A percentile compares a stretch with the other conserved stretches of the same genome.
Conservation (phyloP, 2,888 invertebrate genomes). For the Zootermopsis nevadensis region DNA sequence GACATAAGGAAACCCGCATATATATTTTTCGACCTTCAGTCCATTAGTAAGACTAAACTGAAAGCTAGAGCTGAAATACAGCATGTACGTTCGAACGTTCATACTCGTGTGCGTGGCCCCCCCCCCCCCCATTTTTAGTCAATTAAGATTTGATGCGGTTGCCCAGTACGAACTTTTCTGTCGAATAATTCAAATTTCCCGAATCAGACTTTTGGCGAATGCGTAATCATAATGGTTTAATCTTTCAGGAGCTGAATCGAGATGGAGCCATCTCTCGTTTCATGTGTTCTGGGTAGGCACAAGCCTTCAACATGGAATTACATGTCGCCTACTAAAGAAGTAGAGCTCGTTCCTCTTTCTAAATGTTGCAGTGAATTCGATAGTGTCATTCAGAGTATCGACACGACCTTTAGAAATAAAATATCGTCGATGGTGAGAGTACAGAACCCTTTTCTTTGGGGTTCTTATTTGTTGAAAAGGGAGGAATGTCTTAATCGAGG, state of each 20-base stretch:
- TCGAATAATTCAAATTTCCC: too few species aligned
- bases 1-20: too few species aligned
- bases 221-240: too few species aligned
- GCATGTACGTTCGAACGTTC: too few species aligned
- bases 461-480: neutral
- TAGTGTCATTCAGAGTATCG: neutral
- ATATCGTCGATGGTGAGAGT: neutral
- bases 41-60: too few species aligned
- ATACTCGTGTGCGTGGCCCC: too few species aligned
- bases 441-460: slow-evolving; percentile 15
- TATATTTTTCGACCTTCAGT: too few species aligned
- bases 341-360: neutral
- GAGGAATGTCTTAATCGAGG: neutral
- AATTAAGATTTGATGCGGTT: too few species aligned
- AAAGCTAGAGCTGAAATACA: too few species aligned
- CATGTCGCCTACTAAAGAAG: neutral
- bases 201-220: too few species aligned
- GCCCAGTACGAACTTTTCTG: too few species aligned
- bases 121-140: too few species aligned
- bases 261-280: neutral
- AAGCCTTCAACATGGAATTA: neutral
- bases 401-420: neutral
- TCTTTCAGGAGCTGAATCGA: neutral
- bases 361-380: neutral
- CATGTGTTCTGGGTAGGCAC: neutral